Evolutionary conservation across 1,140 invertebrate species (phyloP).

Genomic region (Dolichoris vasculosae): DNA sequence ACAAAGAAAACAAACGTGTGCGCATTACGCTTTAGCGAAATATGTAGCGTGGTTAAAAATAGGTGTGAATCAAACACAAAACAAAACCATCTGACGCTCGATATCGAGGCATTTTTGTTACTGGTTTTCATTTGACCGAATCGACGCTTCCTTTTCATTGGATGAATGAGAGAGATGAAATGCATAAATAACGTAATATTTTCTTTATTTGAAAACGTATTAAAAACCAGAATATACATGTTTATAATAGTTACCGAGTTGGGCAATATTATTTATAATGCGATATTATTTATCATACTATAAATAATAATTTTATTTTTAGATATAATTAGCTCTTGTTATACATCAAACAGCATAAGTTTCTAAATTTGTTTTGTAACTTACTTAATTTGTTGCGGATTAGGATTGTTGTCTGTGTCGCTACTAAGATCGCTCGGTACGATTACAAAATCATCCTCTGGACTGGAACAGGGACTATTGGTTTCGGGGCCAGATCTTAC

Average conservation of each 20-base stretch:
- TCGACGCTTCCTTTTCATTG: too few relatives aligned
- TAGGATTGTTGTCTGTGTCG: constrained; percentile 71
- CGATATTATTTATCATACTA: too few relatives aligned
- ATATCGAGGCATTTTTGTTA: neutral
- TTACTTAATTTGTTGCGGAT: constrained; percentile 66
- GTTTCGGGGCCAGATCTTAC: constrained; percentile 67
- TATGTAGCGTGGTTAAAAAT: neutral
- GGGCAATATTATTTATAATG: too few relatives aligned
- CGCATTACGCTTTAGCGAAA: neutral
- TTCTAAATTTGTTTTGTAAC: neutral
- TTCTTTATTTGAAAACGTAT: too few relatives aligned
- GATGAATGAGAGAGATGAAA: neutral
- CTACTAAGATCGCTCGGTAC: constrained; percentile 84
- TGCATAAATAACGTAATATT: too few relatives aligned
- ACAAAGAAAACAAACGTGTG: neutral
- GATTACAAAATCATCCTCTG: constrained; percentile 91
- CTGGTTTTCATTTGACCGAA: neutral
- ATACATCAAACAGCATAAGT: neutral
- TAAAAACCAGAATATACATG: too few relatives aligned
- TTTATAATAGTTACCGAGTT: too few relatives aligned
- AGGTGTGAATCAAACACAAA: neutral
- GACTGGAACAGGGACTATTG: constrained; percentile 77
- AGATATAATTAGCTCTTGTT: neutral
- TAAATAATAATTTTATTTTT: neutral
- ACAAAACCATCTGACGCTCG: neutral